phyloP scores from a whole-genome alignment of 2,888 invertebrate genomes.

The Chelonus formosanus region DNA sequence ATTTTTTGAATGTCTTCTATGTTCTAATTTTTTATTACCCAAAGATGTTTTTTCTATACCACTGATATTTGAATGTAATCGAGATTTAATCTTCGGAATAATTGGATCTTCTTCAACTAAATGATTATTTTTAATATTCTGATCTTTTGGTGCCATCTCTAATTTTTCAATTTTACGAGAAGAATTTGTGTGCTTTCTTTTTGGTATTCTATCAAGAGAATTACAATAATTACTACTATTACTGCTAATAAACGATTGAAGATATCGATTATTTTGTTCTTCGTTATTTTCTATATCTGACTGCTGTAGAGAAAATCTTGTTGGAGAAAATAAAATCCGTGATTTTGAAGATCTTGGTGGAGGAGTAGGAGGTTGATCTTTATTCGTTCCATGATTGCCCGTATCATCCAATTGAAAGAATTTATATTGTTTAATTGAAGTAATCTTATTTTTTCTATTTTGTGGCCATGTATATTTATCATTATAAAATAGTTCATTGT shows the following conservation, averaged over 20 bases:
- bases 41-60: slow-evolving; percentile 20
- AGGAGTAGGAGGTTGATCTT: slow-evolving; percentile 74
- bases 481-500: slow-evolving; percentile 5
- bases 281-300: slow-evolving; percentile 13
- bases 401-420: neutral
- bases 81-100: neutral
- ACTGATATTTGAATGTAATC: neutral
- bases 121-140: neutral
- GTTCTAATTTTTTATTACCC: slow-evolving; percentile 66
- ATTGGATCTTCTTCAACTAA: neutral
- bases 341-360: slow-evolving; percentile 79
- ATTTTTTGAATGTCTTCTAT: slow-evolving; percentile 77
- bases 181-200: neutral
- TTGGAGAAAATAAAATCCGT: slow-evolving; percentile 35
- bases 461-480: slow-evolving; percentile 10
- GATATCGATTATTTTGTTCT: neutral
- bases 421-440: slow-evolving; percentile 3
- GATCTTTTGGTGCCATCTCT: neutral
- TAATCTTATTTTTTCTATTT: slow-evolving; percentile 9
- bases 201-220: slow-evolving; percentile 29
- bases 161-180: too few relatives aligned
- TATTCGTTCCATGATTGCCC: slow-evolving; percentile 16
- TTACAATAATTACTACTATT: slow-evolving; percentile 26
- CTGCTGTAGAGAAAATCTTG: slow-evolving; percentile 25
- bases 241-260: neutral